Conservation (phyloP, 2,888 invertebrate species). For the Nemapogon koenigi region DNA sequence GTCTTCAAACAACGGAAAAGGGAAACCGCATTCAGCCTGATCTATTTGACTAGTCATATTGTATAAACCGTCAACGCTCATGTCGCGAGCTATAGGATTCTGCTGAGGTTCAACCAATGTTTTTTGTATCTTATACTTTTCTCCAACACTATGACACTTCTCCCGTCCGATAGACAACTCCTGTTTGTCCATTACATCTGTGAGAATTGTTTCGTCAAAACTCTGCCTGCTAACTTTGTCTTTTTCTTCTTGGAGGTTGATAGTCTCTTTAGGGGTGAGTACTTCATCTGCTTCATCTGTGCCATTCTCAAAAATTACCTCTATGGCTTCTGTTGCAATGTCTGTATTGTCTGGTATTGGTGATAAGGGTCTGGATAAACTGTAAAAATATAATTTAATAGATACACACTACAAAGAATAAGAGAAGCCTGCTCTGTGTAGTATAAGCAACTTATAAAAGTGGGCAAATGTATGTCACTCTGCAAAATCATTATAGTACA, state of each 20-base stretch:
- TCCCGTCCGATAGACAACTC: conserved; percentile 41
- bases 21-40: conserved; percentile 83
- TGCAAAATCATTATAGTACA: too few relatives aligned
- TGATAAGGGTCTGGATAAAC: conserved; percentile 47
- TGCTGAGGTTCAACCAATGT: conserved; percentile 43
- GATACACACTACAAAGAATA: too few relatives aligned
- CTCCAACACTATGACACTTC: conserved; percentile 57
- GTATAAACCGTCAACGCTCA: conserved; percentile 68
- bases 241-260: conserved; percentile 48
- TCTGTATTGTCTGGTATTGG: conserved; percentile 31
- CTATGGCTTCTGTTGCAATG: conserved; percentile 25
- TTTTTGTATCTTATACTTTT: conserved; percentile 52
- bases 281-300: conserved; percentile 32
- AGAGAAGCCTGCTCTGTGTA: too few relatives aligned
- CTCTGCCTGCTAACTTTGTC: conserved; percentile 49
- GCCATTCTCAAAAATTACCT: conserved; percentile 28
- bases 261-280: conserved; percentile 46
- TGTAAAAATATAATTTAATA: conserved; percentile 25
- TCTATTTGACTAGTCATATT: conserved; percentile 72
- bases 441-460: too few relatives aligned
- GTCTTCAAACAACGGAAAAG: conserved; percentile 85
- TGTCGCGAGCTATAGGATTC: conserved; percentile 71
- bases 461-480: too few relatives aligned
- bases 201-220: conserved; percentile 43
- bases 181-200: conserved; percentile 41